Evolutionary conservation across 2,113 vertebrate species (phyloP).

Genomic region (Platanista minor): DNA sequence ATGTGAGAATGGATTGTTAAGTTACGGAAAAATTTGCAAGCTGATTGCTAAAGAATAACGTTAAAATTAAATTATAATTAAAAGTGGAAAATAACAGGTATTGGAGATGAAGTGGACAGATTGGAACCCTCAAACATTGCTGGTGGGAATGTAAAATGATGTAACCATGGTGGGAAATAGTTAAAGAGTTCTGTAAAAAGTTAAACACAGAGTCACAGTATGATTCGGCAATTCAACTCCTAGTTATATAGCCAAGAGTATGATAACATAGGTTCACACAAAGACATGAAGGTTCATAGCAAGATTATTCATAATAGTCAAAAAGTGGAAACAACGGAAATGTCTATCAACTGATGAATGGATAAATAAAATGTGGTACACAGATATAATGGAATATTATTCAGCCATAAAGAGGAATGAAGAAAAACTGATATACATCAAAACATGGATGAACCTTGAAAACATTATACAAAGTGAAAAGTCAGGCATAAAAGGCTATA

Average conservation of each 20-base stretch:
- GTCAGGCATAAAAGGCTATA: background rate
- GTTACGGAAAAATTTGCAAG: background rate
- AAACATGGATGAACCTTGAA: background rate
- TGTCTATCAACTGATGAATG: background rate
- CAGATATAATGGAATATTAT: background rate
- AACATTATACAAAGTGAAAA: background rate
- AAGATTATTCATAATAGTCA: background rate
- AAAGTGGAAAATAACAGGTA: constrained; percentile 14
- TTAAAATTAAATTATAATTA: background rate
- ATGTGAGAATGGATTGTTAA: background rate
- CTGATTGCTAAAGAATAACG: background rate
- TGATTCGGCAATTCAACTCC: background rate
- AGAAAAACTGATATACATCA: background rate
- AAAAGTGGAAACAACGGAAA: background rate
- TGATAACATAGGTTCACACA: background rate
- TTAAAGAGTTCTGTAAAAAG: background rate
- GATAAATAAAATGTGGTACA: background rate
- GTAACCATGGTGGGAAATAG: background rate
- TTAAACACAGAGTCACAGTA: background rate
- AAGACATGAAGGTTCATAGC: background rate
- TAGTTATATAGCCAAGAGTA: background rate
- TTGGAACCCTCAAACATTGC: background rate
- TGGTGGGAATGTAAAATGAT: background rate
- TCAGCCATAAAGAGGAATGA: background rate
- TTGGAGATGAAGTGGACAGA: background rate